Base-by-base conservation (phyloP, 2,797 vertebrate species). In the Chaetophractus vellerosus region DNA sequence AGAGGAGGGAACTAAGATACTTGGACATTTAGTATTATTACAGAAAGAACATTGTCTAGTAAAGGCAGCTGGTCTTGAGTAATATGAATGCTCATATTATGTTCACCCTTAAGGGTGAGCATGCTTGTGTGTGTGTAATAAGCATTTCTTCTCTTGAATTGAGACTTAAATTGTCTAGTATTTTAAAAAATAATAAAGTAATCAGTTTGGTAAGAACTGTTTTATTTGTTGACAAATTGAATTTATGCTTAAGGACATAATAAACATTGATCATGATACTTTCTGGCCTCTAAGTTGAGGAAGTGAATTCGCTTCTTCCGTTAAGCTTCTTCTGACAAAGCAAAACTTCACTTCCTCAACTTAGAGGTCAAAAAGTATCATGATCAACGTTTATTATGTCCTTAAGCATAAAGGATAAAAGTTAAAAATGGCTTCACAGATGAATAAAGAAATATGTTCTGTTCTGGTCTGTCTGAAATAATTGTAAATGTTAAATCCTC, bases 101-200 rank as follows among this genome's bases (percentile, higher is more conserved):
- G 23, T 24, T 93, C 26, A 68, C 26, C 41, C 6, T 82, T 82
- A 88, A 64, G 28, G 64, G 31, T 93, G 85, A 93, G 48, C 31
- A 68, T 59, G 50, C n/a, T 88, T 88, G 76, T 82, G 4, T 88
- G 19, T 55, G 57, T 75, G 8, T 82, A 59, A 59, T 82, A 88
- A 68, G 55, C n/a, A 89, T 76, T 93, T 87, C 26, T 83, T 63
- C 33, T 45, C 45, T 45, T 45, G 45, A 45, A 45, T 45, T 45
- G 45, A 45, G 38, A 38, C 79, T 72, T 92, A 88, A 63, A 74
- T 81, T 74, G 33, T 75, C 38, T 50, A 26, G 10, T 89, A 68
- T 83, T 88, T 88, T 88, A 21, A 15, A 66, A 83, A 93, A 89
- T 50, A 82, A 45, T 19, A 83, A 89, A 82, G 36, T 19, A 83